A percentile compares a stretch with the other conserved stretches of the same genome.
Conservation (phyloP, 1,140 invertebrate genomes). For the Halyomorpha halys region DNA sequence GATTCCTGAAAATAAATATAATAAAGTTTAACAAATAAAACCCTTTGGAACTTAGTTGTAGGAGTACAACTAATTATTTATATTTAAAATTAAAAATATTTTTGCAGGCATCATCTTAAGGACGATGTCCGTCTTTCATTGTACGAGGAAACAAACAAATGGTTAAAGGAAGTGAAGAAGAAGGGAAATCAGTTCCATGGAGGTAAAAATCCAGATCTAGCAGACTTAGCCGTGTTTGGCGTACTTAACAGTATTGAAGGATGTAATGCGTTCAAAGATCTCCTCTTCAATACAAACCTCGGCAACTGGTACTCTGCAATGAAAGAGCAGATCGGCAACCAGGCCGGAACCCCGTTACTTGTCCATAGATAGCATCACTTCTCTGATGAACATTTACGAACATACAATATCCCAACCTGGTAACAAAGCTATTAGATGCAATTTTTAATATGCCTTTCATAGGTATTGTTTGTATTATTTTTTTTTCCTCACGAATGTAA, state of each 20-base stretch:
- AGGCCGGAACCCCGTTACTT: neutral
- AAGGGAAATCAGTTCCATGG: conserved; percentile 67
- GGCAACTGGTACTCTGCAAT: conserved; percentile 40
- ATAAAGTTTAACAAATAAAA: no score
- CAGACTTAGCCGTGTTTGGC: conserved; percentile 89
- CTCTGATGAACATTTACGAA: neutral
- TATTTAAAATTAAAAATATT: conserved; percentile 4
- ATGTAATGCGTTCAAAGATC: conserved; percentile 80
- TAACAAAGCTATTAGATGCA: neutral
- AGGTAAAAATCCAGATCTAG: conserved; percentile 77
- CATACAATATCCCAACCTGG: neutral
- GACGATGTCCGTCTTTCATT: conserved; percentile 82
- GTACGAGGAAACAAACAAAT: conserved; percentile 78
- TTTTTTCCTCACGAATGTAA: neutral
- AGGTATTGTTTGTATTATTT: neutral
- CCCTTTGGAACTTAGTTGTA: no score
- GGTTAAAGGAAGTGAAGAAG: conserved; percentile 59
- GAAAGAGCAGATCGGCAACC: neutral
- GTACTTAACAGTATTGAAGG: conserved; percentile 91
- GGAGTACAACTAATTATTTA: no score
- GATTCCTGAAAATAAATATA: no score
- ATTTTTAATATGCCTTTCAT: neutral
- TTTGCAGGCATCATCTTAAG: conserved; percentile 64
- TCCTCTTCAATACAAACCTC: conserved; percentile 61
- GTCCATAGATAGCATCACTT: conserved; percentile 1